Conservation (phyloP, 2,113 vertebrate species). For the Todiramphus chloris region DNA sequence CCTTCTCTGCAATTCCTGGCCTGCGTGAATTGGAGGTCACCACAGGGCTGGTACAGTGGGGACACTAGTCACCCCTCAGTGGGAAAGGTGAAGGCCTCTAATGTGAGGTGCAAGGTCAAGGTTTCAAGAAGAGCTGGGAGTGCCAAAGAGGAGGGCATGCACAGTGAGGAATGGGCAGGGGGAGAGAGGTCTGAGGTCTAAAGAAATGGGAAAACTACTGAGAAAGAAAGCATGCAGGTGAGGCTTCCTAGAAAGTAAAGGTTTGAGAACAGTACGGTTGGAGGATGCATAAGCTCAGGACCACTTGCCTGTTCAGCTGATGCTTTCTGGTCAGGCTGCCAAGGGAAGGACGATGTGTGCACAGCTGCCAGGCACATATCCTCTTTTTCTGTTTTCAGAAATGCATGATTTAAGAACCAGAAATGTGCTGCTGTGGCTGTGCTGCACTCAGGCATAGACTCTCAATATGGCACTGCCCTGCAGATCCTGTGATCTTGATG, state of each 20-base stretch:
- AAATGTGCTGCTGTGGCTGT: background rate
- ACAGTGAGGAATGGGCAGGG: background rate
- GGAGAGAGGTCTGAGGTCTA: background rate
- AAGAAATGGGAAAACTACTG: background rate
- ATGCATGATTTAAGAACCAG: background rate
- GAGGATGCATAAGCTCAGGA: background rate
- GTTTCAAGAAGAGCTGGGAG: background rate
- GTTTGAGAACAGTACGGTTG: background rate
- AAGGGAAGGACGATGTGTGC: rapidly evolving
- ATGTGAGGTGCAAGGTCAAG: rapidly evolving
- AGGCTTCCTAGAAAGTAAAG: background rate
- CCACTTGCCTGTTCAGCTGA: background rate
- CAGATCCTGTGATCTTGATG: background rate
- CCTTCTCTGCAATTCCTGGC: background rate
- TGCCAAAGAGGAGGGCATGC: background rate
- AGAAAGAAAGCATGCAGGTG: background rate
- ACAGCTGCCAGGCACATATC: background rate
- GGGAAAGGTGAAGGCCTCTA: background rate
- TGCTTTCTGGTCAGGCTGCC: background rate
- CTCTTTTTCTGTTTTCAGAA: background rate
- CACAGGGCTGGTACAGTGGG: rapidly evolving
- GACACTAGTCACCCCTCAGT: background rate
- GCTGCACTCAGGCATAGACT: background rate
- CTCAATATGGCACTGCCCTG: background rate
- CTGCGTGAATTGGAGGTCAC: background rate